Percentiles rank a stretch among this genome's conserved stretches.
Conservation (phyloP, 2,888 invertebrate genomes). For the Cheilosia vernalis region DNA sequence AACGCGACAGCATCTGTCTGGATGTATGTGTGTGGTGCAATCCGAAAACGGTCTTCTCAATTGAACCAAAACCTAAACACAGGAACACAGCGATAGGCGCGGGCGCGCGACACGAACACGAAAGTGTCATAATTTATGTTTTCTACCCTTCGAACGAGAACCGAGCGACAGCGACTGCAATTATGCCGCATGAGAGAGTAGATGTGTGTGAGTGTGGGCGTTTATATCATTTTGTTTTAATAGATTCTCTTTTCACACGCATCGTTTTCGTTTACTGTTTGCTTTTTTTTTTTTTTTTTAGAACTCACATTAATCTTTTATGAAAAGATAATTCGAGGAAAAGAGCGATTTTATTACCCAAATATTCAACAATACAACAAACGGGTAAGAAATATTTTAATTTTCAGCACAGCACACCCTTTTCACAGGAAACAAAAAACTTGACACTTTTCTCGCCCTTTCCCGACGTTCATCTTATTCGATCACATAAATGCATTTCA, state of each 20-base stretch:
- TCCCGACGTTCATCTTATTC: conserved; percentile 10
- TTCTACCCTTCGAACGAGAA: conserved; percentile 69
- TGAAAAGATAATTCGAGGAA: not conserved
- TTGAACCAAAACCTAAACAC: conserved; percentile 61
- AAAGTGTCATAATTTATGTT: conserved; percentile 74
- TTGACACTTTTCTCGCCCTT: conserved; percentile 36
- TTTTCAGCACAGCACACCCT: conserved; percentile 3
- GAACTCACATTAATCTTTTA: conserved; percentile 16
- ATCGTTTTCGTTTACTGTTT: conserved; percentile 36
- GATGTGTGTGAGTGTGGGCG: conserved; percentile 61
- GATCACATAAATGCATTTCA: conserved; percentile 52
- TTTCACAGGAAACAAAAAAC: conserved; percentile 10
- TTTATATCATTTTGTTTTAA: conserved; percentile 61
- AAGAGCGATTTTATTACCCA: conserved; percentile 24
- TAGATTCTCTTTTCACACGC: conserved; percentile 66
- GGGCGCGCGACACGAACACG: conserved; percentile 55
- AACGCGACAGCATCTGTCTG: conserved; percentile 30
- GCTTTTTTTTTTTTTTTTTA: not conserved
- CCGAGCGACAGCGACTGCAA: conserved; percentile 51
- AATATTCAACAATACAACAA: conserved; percentile 9
- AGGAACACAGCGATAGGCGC: conserved; percentile 54
- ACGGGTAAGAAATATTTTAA: not conserved
- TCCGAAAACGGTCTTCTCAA: conserved; percentile 30
- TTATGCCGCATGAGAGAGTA: conserved; percentile 44
- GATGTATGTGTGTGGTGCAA: conserved; percentile 53